Evolutionary conservation across 2,888 invertebrate species (phyloP), one percentile per base, ranked within the genome.

Genomic region (Mamestra brassicae): DNA sequence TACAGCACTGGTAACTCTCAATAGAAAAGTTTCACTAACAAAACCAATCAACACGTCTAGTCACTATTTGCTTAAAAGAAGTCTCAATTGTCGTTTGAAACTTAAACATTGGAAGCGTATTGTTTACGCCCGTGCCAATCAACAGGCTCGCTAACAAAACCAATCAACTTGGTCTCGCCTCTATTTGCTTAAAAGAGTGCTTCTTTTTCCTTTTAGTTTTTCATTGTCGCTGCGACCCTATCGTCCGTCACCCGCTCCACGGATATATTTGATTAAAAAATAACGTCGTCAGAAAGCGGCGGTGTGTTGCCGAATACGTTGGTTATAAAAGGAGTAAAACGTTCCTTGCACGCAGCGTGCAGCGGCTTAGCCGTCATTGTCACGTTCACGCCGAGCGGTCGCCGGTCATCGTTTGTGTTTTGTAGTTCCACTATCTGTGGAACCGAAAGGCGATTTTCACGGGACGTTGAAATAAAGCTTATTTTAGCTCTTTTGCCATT

Each of bases 241-340:
- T 95, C 95, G 95, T 92, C 93, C 95, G 95, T 96, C 96, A 95
- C 94, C 94, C 95, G 95, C 90, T 93, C 94, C 93, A 93, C 91
- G 96, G 96, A 96, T 96, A 96, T 96, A 96, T 97, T 97, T 96
- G 96, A 96, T 97, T 96, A 97, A 97, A 97, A 97, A 97, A 96
- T 96, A 97, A 97, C 96, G 96, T 96, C 96, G 96, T 96, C 96
- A 96, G 96, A 96, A 96, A 94, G 92, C 94, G 94, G 91, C 90
- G 86, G 92, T 92, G 89, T 90, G 83, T 87, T 87, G 92, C 90
- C 90, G 93, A 92, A 88, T 88, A 89, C 88, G 91, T 90, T 90
- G 90, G 89, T 86, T 87, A 89, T 88, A 96, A 96, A 95, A 95
- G 93, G 94, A 95, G 93, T 92, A 96, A 95, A 95, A 95, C 89